phyloP scores from a whole-genome alignment of 2,888 invertebrate genomes.

The Neuroscelio doddi region DNA sequence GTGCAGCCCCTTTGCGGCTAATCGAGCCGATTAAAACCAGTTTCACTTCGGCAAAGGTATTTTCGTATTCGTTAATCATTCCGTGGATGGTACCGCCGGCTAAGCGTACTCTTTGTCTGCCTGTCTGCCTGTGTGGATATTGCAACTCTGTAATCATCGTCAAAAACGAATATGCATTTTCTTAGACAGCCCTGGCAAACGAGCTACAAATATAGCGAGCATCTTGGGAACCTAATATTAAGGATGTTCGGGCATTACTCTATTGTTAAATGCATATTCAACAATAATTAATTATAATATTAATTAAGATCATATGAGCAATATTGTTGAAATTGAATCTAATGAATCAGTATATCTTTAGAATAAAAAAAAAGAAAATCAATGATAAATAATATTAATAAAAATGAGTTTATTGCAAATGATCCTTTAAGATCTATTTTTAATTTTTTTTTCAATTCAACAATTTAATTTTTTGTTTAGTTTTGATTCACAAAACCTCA shows the following conservation, averaged over 20 bases:
- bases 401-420: no score
- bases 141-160: slow-evolving; percentile 12
- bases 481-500: no score
- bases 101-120: neutral
- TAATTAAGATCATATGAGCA: no score
- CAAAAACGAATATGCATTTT: slow-evolving; percentile 3
- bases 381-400: no score
- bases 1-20: slow-evolving; percentile 39
- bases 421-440: no score
- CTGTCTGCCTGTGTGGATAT: neutral
- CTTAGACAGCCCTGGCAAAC: slow-evolving; percentile 41
- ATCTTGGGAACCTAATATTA: slow-evolving; percentile 19
- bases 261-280: slow-evolving; percentile 7
- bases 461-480: no score
- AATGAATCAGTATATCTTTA: no score
- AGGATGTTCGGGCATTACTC: slow-evolving; percentile 13
- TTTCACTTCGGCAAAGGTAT: slow-evolving; percentile 40
- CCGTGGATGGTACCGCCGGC: slow-evolving; percentile 20
- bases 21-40: slow-evolving; percentile 56
- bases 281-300: no score
- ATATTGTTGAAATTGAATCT: no score
- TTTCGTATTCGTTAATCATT: slow-evolving; percentile 50
- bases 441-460: no score
- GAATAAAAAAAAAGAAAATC: no score
- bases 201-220: slow-evolving; percentile 11